Percentiles rank a stretch among this genome's conserved stretches.
These are phyloP conservation scores for Nesogale talazaci DNA, from an alignment of 2,113 vertebrate species.

Conservation along the genomic window DNA sequence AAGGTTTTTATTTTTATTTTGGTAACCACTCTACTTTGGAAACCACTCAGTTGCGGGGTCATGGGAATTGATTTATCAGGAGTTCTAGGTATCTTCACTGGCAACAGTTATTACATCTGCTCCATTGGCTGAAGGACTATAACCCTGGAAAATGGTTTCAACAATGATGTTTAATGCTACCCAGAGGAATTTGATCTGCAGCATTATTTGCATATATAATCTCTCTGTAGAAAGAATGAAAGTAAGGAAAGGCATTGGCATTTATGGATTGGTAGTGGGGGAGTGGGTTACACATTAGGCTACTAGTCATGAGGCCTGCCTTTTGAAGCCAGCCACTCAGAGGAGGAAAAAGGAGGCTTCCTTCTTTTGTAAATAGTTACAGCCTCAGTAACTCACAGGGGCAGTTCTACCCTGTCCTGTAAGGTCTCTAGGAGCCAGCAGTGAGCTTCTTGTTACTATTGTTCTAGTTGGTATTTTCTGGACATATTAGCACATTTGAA, in stretches of 20 bases:
- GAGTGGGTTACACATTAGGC: no score
- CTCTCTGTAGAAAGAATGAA: background rate
- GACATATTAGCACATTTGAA: rapidly evolving
- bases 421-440: no score
- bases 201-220: rapidly evolving
- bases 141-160: background rate
- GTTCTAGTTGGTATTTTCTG: rapidly evolving
- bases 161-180: rapidly evolving
- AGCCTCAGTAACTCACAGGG: no score
- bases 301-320: no score
- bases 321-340: no score
- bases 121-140: background rate
- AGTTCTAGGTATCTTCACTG: background rate
- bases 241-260: background rate
- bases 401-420: no score
- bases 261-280: background rate
- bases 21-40: background rate
- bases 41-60: background rate
- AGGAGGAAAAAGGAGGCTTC: no score
- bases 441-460: background rate
- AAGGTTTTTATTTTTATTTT: no score
- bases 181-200: background rate
- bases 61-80: background rate
- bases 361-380: no score
- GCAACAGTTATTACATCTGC: rapidly evolving